A percentile compares a stretch with the other conserved stretches of the same genome.
These are phyloP conservation scores for Phengaris alcon DNA, from an alignment of 2,888 invertebrate species.

Conservation along the genomic window DNA sequence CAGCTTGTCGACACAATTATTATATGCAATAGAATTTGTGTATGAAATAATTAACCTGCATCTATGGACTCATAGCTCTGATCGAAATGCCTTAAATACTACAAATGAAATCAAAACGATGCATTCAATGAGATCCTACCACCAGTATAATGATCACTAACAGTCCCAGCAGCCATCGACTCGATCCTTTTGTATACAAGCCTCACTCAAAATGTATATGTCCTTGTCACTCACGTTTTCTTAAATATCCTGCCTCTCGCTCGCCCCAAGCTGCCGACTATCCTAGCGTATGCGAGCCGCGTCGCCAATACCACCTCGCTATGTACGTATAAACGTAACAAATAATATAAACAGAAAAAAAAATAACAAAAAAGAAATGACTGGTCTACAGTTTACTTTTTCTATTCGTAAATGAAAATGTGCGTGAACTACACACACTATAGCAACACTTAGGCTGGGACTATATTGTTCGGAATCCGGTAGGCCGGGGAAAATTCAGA, in stretches of 20 bases:
- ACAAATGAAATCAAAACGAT: neutral
- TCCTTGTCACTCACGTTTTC: constrained; percentile 67
- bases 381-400: neutral
- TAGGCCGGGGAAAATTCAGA: too few species aligned
- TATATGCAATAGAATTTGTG: too few species aligned
- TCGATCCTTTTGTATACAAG: neutral
- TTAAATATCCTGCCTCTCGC: constrained; percentile 72
- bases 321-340: constrained; percentile 39
- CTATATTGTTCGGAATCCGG: too few species aligned
- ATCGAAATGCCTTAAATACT: neutral
- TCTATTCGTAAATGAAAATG: neutral
- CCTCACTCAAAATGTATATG: constrained; percentile 31
- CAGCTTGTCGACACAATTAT: too few species aligned
- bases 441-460: neutral
- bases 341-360: neutral
- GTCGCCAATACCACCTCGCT: constrained; percentile 57
- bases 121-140: neutral
- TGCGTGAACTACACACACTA: neutral
- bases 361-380: neutral
- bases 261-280: constrained; percentile 65
- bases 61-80: neutral
- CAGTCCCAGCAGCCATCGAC: neutral
- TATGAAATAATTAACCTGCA: too few species aligned
- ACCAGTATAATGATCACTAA: neutral
- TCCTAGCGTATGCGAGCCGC: constrained; percentile 59